These are phyloP conservation scores for Thoracochromis brauschi DNA, from an alignment of 2,113 vertebrate genomes.

Conservation along the genomic window DNA sequence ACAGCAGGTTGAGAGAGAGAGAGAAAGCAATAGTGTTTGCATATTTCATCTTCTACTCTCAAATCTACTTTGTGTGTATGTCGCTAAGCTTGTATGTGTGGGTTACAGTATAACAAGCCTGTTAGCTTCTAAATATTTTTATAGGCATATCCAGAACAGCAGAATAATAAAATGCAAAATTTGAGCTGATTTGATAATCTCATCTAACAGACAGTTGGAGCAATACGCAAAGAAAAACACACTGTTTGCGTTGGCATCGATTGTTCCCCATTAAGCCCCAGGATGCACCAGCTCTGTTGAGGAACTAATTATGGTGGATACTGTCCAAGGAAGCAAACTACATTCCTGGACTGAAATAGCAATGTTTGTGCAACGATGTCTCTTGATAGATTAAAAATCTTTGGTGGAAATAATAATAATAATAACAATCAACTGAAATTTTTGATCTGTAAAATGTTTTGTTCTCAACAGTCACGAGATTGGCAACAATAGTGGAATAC, in stretches of 20 bases:
- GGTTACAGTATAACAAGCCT: neutral
- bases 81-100: neutral
- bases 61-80: neutral
- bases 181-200: conserved; percentile 18
- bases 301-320: conserved; percentile 63
- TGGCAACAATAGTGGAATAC: neutral
- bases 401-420: neutral
- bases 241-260: conserved; percentile 64
- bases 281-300: conserved; percentile 51
- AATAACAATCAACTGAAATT: neutral
- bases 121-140: neutral
- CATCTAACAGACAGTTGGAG: neutral
- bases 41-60: conserved; percentile 13
- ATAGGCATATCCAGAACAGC: neutral
- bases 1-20: conserved; percentile 53
- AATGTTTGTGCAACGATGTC: conserved; percentile 37
- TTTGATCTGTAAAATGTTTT: neutral
- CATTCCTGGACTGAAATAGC: conserved; percentile 33
- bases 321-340: conserved; percentile 49
- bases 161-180: conserved; percentile 1
- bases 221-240: conserved; percentile 3
- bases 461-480: neutral
- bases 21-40: conserved; percentile 39
- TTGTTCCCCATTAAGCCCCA: conserved; percentile 62
- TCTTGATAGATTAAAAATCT: conserved; percentile 1